Evolutionary conservation across 1,140 invertebrate genomes (phyloP).

Genomic region (Acromyrmex echinatior): DNA sequence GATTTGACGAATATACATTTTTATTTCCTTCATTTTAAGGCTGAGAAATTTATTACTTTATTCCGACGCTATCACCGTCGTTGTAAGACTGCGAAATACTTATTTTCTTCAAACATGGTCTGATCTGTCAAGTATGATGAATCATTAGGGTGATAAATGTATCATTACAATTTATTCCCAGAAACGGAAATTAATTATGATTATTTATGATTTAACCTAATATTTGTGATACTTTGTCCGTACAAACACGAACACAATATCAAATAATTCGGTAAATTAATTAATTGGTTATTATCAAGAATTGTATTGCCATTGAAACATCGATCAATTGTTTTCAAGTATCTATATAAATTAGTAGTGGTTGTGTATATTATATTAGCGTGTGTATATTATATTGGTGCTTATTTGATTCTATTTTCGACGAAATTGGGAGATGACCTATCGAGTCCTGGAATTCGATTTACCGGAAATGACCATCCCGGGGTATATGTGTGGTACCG

Average conservation of each 20-base stretch:
- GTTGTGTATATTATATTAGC: background rate
- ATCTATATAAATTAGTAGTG: background rate
- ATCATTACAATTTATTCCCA: too few species aligned
- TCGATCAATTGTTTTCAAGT: background rate
- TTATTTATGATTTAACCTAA: background rate
- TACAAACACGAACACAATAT: background rate
- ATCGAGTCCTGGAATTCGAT: background rate
- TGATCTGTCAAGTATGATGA: too few species aligned
- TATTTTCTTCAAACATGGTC: too few species aligned
- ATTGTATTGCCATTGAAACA: background rate
- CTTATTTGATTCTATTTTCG: slow-evolving; percentile 6
- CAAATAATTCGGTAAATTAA: background rate
- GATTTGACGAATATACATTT: too few species aligned
- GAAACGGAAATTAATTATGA: too few species aligned
- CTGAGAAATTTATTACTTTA: too few species aligned
- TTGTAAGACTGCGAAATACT: too few species aligned
- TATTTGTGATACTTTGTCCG: background rate
- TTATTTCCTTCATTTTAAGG: too few species aligned
- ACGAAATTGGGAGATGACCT: background rate
- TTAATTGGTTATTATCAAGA: background rate
- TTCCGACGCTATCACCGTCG: too few species aligned
- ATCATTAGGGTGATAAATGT: too few species aligned
- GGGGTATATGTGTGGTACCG: background rate
- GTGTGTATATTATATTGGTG: background rate
- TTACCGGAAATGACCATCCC: slow-evolving; percentile 9